A percentile compares a stretch with the other conserved stretches of the same genome.
Conservation (phyloP, 2,797 vertebrate species). For the Cossypha niveicapilla region DNA sequence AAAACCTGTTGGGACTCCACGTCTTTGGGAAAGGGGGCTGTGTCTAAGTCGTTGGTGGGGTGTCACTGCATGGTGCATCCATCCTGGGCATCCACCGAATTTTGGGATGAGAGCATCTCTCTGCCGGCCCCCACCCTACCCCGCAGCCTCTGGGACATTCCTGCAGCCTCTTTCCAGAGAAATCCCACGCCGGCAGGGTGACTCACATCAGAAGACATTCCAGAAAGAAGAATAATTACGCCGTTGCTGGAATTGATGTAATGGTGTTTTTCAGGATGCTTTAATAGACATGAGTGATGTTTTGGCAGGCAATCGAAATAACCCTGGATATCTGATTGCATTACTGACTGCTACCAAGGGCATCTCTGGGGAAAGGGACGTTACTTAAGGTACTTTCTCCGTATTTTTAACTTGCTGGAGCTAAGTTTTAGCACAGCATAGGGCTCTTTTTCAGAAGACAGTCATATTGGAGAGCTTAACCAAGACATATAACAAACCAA, state of each 20-base stretch:
- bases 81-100: neutral
- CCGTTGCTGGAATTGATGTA: constrained; percentile 77
- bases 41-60: accelerated
- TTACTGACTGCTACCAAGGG: constrained; percentile 66
- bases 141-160: constrained; percentile 64
- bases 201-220: constrained; percentile 79
- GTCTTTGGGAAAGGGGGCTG: neutral
- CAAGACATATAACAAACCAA: constrained; percentile 44
- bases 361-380: constrained; percentile 60
- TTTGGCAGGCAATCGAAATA: constrained; percentile 72
- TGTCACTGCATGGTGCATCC: neutral
- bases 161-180: constrained; percentile 65
- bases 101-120: neutral
- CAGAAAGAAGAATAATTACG: constrained; percentile 77
- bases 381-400: constrained; percentile 62
- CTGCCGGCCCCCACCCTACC: neutral
- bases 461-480: constrained; percentile 60
- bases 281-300: constrained; percentile 74
- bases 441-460: constrained; percentile 48
- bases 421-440: constrained; percentile 37
- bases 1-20: accelerated
- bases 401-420: constrained; percentile 52
- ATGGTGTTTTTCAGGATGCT: constrained; percentile 77
- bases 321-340: constrained; percentile 70
- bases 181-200: constrained; percentile 70